These are phyloP conservation scores for Alauda arvensis DNA, from an alignment of 2,797 vertebrate species.

Conservation along the genomic window DNA sequence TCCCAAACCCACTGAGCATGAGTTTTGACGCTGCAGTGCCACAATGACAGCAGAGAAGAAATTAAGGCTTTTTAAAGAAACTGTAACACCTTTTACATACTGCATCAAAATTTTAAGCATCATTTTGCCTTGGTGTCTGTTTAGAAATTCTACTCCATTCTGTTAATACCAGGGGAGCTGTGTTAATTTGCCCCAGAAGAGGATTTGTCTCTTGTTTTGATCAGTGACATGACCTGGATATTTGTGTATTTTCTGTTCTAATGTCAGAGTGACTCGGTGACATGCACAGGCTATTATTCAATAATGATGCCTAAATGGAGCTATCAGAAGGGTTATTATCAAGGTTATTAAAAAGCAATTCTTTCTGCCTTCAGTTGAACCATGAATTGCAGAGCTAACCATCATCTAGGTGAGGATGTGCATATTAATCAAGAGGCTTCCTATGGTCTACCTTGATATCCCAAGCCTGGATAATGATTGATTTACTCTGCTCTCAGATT, in stretches of 20 bases:
- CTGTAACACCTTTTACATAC: not conserved
- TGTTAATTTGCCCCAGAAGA: not conserved
- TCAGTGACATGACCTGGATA: conserved; percentile 23
- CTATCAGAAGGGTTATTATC: conserved; percentile 54
- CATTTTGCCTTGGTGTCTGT: not conserved
- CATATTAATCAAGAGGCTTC: conserved; percentile 65
- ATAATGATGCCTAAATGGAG: conserved; percentile 49
- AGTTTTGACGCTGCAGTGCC: not conserved
- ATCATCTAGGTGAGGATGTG: conserved; percentile 42
- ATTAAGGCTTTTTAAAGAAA: not conserved
- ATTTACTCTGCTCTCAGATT: conserved; percentile 22
- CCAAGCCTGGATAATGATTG: conserved; percentile 47
- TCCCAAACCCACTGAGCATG: not conserved
- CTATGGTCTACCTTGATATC: conserved; percentile 36
- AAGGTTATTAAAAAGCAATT: conserved; percentile 66
- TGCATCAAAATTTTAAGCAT: not conserved
- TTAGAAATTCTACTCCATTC: conserved; percentile 7
- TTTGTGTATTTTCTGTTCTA: conserved; percentile 40
- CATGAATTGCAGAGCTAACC: conserved; percentile 28
- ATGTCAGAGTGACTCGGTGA: conserved; percentile 13
- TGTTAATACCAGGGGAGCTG: not conserved
- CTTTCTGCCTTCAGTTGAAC: conserved; percentile 44
- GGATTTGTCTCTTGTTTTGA: conserved; percentile 15
- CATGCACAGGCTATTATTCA: conserved; percentile 40
- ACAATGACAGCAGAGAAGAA: not conserved